These are phyloP conservation scores for Scomber colias DNA, from an alignment of 2,113 vertebrate genomes.

Conservation along the genomic window DNA sequence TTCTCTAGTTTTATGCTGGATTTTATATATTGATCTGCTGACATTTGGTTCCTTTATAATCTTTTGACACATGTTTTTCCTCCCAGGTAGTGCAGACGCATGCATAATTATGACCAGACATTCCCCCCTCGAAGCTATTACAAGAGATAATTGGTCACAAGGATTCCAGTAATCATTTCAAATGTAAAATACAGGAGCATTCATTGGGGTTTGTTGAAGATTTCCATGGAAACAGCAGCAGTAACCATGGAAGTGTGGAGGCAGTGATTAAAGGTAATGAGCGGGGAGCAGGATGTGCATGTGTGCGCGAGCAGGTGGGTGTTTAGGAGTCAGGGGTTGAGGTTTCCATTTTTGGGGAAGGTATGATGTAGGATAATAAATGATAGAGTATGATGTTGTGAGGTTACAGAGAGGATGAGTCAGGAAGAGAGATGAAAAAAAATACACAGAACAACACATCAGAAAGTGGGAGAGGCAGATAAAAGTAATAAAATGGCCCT, in stretches of 20 bases:
- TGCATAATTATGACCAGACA: conserved; percentile 22
- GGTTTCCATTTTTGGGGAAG: conserved; percentile 50
- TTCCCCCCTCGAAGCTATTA: conserved; percentile 10
- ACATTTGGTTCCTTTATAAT: neutral
- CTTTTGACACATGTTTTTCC: neutral
- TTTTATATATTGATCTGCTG: neutral
- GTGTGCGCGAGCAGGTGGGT: conserved; percentile 13
- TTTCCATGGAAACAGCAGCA: conserved; percentile 79
- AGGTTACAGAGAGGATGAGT: conserved; percentile 34
- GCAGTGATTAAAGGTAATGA: conserved; percentile 68
- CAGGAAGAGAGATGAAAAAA: conserved; percentile 5
- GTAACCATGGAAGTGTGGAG: conserved; percentile 75
- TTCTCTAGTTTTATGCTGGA: neutral
- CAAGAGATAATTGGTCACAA: conserved; percentile 55
- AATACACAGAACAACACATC: conserved; percentile 19
- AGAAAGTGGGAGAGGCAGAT: conserved; percentile 5
- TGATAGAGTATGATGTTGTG: conserved; percentile 27
- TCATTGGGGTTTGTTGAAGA: conserved; percentile 63
- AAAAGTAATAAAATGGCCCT: conserved; percentile 5
- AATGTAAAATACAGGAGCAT: conserved; percentile 60
- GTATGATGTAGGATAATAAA: conserved; percentile 26
- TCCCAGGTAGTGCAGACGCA: neutral
- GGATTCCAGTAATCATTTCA: conserved; percentile 62
- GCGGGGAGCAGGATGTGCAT: conserved; percentile 39
- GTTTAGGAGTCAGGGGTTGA: conserved; percentile 42